A percentile compares a stretch with the other conserved stretches of the same genome.
Evolutionary conservation across 2,888 invertebrate genomes (phyloP).

Genomic region (Petrolisthes cinctipes): DNA sequence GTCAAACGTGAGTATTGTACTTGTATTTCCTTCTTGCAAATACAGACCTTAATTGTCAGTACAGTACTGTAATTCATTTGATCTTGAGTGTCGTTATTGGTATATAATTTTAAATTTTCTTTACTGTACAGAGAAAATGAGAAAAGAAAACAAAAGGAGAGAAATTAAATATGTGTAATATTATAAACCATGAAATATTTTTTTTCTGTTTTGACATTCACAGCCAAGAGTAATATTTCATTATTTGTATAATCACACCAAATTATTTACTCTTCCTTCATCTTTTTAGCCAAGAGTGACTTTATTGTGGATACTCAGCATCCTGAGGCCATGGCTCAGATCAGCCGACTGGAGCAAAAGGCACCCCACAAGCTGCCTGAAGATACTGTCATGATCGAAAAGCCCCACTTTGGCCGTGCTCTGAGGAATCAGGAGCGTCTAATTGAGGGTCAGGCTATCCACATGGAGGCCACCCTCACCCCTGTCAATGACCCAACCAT

Average conservation of each 20-base stretch:
- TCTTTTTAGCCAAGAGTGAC: constrained; percentile 63
- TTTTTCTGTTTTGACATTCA: background rate
- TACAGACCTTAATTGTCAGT: too few species aligned
- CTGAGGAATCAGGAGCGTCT: constrained; percentile 84
- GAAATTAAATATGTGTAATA: too few species aligned
- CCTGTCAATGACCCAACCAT: constrained; percentile 98
- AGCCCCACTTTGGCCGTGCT: constrained; percentile 90
- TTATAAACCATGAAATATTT: background rate
- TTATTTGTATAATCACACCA: background rate
- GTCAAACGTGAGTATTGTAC: constrained; percentile 61
- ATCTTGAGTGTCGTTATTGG: too few species aligned
- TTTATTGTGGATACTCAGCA: constrained; percentile 65
- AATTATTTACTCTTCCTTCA: background rate
- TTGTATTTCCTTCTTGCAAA: too few species aligned
- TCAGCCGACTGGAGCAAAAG: constrained; percentile 70
- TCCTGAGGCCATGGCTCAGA: constrained; percentile 71
- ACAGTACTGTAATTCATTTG: too few species aligned
- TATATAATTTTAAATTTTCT: too few species aligned
- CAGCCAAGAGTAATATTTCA: background rate
- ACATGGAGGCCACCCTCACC: constrained; percentile 93
- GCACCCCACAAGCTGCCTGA: constrained; percentile 67
- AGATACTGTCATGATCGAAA: constrained; percentile 82
- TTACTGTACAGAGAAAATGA: too few species aligned
- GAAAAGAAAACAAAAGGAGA: too few species aligned
- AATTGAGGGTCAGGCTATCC: constrained; percentile 88